phyloP scores from a whole-genome alignment of 2,888 invertebrate species.

The Eledone cirrhosa region DNA sequence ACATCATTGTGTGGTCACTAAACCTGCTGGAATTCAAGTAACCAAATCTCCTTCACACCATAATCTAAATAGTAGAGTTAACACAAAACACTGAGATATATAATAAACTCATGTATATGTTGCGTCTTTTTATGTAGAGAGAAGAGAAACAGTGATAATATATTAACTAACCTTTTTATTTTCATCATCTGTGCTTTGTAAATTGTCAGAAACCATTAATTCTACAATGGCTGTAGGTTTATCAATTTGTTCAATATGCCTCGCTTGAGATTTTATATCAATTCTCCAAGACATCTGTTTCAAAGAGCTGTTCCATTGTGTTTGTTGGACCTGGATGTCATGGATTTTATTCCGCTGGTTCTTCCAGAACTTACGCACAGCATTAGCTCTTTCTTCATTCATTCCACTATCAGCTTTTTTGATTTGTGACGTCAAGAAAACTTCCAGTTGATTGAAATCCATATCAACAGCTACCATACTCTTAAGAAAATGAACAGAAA shows the following conservation, averaged over 20 bases:
- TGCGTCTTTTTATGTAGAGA: too few species aligned
- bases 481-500: slow-evolving; percentile 45
- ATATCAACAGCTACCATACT: slow-evolving; percentile 62
- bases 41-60: too few species aligned
- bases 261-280: slow-evolving; percentile 74
- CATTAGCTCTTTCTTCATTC: slow-evolving; percentile 60
- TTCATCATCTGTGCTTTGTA: slow-evolving; percentile 36
- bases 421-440: slow-evolving; percentile 61
- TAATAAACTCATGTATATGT: too few species aligned
- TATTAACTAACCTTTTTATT: slow-evolving; percentile 1
- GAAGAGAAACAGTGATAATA: too few species aligned
- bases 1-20: too few species aligned
- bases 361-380: slow-evolving; percentile 63
- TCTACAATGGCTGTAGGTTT: slow-evolving; percentile 72
- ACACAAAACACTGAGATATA: too few species aligned
- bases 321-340: slow-evolving; percentile 54
- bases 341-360: slow-evolving; percentile 61
- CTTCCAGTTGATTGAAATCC: slow-evolving; percentile 63
- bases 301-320: slow-evolving; percentile 60
- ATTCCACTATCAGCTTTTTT: slow-evolving; percentile 59
- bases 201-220: slow-evolving; percentile 73
- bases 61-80: too few species aligned
- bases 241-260: slow-evolving; percentile 80
- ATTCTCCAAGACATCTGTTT: slow-evolving; percentile 62
- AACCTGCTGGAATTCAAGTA: too few species aligned